Conservation (phyloP, 2,888 invertebrate species). For the Leuctra nigra region DNA sequence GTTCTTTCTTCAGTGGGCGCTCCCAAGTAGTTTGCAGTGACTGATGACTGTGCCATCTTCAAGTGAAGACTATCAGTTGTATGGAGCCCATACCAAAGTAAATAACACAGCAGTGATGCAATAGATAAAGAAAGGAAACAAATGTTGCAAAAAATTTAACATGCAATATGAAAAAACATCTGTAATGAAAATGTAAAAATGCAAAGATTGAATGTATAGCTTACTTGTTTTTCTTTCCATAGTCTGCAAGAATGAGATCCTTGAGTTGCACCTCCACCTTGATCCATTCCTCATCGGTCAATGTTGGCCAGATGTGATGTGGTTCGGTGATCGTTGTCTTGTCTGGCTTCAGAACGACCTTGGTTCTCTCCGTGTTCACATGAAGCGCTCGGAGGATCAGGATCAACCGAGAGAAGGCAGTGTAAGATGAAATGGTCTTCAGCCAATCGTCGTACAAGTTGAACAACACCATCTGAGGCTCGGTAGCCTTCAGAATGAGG, state of each 20-base stretch:
- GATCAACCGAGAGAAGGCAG: conserved; percentile 95
- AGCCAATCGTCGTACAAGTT: conserved; percentile 99
- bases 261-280: conserved; percentile 98
- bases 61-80: too few relatives aligned
- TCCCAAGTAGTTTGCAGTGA: too few relatives aligned
- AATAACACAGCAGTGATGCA: too few relatives aligned
- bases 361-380: conserved; percentile 98
- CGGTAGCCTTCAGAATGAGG: conserved; percentile 96
- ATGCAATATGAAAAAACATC: too few relatives aligned
- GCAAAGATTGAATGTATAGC: too few relatives aligned
- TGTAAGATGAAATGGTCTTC: conserved; percentile 98
- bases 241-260: conserved; percentile 97
- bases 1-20: too few relatives aligned
- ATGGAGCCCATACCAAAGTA: too few relatives aligned
- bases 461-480: conserved; percentile 99
- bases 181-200: too few relatives aligned
- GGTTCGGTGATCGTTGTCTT: conserved; percentile 98
- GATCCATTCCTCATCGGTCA: conserved; percentile 98
- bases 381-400: conserved; percentile 94
- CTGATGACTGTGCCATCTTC: too few relatives aligned
- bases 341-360: conserved; percentile 97
- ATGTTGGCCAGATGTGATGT: conserved; percentile 99
- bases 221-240: conserved; percentile 98
- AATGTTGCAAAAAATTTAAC: too few relatives aligned
- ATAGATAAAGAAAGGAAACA: too few relatives aligned